These are phyloP conservation scores for Micronisus gabar DNA, from an alignment of 2,113 vertebrate genomes.

Conservation along the genomic window DNA sequence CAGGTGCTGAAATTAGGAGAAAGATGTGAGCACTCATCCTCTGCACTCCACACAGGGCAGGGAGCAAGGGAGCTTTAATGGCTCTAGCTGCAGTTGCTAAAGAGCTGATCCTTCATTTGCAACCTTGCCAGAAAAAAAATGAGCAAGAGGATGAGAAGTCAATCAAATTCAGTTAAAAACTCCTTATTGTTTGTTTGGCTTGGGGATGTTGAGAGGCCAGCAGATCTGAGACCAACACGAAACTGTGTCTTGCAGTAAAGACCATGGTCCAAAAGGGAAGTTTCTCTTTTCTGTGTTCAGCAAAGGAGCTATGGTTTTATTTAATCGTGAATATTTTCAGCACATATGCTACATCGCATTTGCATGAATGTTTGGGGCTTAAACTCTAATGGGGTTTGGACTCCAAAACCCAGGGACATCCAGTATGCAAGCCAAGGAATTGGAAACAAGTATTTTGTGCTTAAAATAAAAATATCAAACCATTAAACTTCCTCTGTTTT, in stretches of 20 bases:
- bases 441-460: background rate
- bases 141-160: background rate
- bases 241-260: background rate
- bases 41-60: background rate
- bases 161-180: background rate
- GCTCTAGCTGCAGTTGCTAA: background rate
- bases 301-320: background rate
- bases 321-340: background rate
- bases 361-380: background rate
- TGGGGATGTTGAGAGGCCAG: background rate
- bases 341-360: background rate
- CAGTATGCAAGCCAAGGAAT: background rate
- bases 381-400: background rate
- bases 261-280: background rate
- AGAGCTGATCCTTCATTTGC: background rate
- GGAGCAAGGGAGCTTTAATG: background rate
- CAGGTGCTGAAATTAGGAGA: background rate
- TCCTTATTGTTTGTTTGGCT: background rate
- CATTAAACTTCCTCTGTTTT: background rate
- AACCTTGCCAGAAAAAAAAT: background rate
- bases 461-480: background rate
- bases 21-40: background rate
- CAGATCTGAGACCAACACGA: accelerated
- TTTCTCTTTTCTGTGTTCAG: background rate
- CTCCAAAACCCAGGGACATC: background rate